Conservation (phyloP, 2,888 invertebrate genomes). For the Terebella lapidaria region DNA sequence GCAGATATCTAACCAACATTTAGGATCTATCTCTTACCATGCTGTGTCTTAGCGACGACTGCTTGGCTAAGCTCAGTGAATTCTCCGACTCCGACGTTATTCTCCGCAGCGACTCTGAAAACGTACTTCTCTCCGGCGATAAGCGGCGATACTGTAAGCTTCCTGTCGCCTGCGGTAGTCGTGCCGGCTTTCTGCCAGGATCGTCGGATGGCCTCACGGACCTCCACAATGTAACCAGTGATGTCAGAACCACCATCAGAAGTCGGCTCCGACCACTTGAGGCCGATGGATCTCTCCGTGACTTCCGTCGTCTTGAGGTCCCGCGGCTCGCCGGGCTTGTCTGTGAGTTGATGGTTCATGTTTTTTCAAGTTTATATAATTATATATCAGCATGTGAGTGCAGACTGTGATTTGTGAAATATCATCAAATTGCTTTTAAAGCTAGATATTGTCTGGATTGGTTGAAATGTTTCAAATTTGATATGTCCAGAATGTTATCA, state of each 20-base stretch:
- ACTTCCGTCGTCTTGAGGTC: constrained; percentile 39
- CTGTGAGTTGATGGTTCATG: no score
- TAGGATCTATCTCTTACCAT: constrained; percentile 14
- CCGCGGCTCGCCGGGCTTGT: constrained; percentile 36
- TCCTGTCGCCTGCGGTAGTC: constrained; percentile 21
- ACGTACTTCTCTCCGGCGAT: constrained; percentile 60
- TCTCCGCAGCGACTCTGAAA: constrained; percentile 79
- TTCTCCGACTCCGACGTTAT: constrained; percentile 53
- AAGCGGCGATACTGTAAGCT: constrained; percentile 17
- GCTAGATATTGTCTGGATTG: no score
- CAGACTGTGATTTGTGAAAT: no score
- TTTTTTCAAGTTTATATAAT: background rate
- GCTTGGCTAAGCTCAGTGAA: constrained; percentile 38
- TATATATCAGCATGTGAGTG: no score
- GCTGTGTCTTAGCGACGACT: constrained; percentile 31
- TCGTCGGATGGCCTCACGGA: constrained; percentile 64
- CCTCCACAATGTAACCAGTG: constrained; percentile 43
- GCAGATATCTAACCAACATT: no score
- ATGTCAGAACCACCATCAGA: constrained; percentile 42
- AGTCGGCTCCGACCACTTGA: constrained; percentile 41
- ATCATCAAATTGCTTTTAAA: no score
- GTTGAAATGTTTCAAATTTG: no score
- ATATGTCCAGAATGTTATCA: no score
- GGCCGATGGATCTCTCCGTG: constrained; percentile 34
- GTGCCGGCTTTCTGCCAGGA: constrained; percentile 62